Evolutionary conservation across 2,113 vertebrate species (phyloP).

Genomic region (Elanus axillaris): DNA sequence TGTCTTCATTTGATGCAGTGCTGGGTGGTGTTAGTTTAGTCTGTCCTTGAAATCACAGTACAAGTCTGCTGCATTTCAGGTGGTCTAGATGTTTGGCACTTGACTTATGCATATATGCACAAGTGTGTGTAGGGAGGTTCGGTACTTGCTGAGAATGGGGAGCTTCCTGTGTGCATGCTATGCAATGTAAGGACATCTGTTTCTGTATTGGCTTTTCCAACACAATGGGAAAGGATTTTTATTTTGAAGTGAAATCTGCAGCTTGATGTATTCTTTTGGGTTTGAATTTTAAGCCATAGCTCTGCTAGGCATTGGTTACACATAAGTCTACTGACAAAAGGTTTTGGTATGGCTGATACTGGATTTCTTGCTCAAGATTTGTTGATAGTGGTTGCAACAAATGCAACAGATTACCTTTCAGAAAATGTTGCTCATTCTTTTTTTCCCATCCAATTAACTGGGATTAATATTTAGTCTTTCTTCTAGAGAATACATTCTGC

Average conservation of each 20-base stretch:
- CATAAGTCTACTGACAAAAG: neutral
- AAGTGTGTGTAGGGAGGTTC: neutral
- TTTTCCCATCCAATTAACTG: neutral
- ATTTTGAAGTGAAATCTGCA: neutral
- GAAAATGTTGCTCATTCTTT: neutral
- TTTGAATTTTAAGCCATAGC: neutral
- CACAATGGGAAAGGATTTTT: neutral
- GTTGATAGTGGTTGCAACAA: neutral
- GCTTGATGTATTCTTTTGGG: neutral
- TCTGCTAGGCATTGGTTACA: neutral
- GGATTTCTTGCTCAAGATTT: neutral
- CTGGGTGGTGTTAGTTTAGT: neutral
- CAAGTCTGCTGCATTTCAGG: neutral
- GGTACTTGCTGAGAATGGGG: neutral
- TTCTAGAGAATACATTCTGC: neutral
- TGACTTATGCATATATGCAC: neutral
- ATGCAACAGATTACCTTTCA: neutral
- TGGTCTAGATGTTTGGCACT: neutral
- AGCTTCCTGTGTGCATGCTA: neutral
- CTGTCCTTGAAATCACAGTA: neutral
- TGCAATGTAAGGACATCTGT: neutral
- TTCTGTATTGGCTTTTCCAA: neutral
- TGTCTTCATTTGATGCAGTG: neutral
- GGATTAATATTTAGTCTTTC: neutral
- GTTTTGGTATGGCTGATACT: neutral